Evolutionary conservation across 2,113 vertebrate species (phyloP).

Genomic region (Vulpes lagopus): DNA sequence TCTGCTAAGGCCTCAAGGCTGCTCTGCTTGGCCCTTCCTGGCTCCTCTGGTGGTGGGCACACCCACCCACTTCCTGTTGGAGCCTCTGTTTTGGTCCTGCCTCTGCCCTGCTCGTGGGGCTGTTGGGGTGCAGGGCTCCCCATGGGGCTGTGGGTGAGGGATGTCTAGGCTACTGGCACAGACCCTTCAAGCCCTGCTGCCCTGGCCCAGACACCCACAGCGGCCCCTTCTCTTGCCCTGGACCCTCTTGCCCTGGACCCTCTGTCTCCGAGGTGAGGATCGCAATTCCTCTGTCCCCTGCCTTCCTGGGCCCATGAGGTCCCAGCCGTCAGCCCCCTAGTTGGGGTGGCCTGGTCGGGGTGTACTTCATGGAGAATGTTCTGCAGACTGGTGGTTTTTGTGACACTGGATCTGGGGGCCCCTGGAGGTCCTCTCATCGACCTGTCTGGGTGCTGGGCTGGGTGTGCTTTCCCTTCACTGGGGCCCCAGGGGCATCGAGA

Average conservation of each 20-base stretch:
- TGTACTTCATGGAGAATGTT: background rate
- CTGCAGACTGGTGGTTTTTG: background rate
- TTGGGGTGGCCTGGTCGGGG: background rate
- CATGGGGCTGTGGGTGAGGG: background rate
- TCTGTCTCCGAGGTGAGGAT: background rate
- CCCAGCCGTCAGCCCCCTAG: background rate
- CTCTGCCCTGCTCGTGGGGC: background rate
- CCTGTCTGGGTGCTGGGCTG: background rate
- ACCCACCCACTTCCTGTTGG: background rate
- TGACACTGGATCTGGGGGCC: background rate
- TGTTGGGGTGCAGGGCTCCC: background rate
- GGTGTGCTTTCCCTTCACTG: background rate
- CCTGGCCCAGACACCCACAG: no score
- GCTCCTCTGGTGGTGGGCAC: background rate
- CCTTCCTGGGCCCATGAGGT: background rate
- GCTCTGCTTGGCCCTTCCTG: rapidly evolving
- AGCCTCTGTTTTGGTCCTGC: background rate
- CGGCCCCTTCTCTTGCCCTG: background rate
- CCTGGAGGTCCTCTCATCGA: no score
- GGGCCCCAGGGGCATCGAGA: background rate
- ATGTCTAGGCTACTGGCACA: background rate
- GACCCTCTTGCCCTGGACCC: no score
- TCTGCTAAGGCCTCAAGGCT: background rate
- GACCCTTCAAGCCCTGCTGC: background rate
- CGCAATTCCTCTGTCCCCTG: background rate